A percentile compares a stretch with the other conserved stretches of the same genome.
Evolutionary conservation across 2,113 vertebrate genomes (phyloP).

Genomic region (Pipra filicauda): DNA sequence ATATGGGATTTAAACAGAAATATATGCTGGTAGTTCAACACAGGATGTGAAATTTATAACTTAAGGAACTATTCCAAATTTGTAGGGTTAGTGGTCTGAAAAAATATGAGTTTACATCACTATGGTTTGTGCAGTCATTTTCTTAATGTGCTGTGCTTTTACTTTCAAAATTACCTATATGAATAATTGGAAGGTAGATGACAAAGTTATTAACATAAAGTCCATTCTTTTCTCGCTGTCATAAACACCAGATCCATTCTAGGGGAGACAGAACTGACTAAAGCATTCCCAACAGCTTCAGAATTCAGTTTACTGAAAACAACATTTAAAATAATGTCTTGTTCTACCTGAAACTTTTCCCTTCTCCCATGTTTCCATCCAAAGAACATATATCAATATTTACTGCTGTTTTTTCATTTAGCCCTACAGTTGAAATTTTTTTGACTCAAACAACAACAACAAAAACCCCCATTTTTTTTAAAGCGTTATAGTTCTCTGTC

Average conservation of each 20-base stretch:
- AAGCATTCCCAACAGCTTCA: not conserved
- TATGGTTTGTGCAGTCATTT: not conserved
- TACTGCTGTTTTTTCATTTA: not conserved
- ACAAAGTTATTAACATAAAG: not conserved
- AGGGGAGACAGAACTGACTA: not conserved
- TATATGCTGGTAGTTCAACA: not conserved
- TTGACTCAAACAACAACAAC: not conserved
- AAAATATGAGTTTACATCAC: not conserved
- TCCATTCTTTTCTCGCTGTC: not conserved
- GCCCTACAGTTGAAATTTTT: not conserved
- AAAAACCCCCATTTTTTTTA: not conserved
- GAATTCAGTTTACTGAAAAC: not conserved
- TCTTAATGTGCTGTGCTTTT: not conserved
- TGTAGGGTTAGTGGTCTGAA: not conserved
- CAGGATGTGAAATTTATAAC: not conserved
- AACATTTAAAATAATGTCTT: not conserved
- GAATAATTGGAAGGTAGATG: not conserved
- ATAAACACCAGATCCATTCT: not conserved
- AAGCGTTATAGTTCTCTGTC: not conserved
- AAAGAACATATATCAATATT: not conserved
- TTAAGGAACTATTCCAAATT: not conserved
- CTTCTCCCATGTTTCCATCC: rapidly evolving
- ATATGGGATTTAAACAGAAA: not conserved
- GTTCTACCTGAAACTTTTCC: not conserved
- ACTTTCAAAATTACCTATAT: not conserved